Evolutionary conservation across 2,797 vertebrate genomes (phyloP), one percentile per base, ranked within the genome.

Genomic region (Ctenopoma multispine): DNA sequence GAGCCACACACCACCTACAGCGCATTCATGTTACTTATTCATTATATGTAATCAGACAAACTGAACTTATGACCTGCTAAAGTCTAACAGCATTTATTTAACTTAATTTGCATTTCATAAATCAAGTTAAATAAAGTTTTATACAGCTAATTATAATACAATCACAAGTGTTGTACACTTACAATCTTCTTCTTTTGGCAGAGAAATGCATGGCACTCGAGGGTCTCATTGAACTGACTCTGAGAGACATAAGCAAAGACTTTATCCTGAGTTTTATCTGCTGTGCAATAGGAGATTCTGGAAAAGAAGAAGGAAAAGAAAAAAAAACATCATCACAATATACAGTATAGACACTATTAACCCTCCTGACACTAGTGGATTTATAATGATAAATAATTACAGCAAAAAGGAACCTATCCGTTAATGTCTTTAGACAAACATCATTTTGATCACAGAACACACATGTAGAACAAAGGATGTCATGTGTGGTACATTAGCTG

Each of bases 251-350:
- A 97, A 3, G 97, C 97, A 14, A 98, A 98, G 55, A 98, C 96
- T 75, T 98, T 98, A 89, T 97, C 96, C 92, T 98, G 96, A 90
- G 95, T 95, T 93, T 97, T 98, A 88, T 98, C 96, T 13, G 96
- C 96, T 20, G 96, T 97, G 91, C 97, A 98, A 88, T 98, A 98
- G 2, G 97, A 98, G 77, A 98, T 98, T 92, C 97, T 98, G 92
- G 1, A 81, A 68, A 34, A 67, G 20, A 67, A 21, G 62, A 71
- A 3, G 24, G 0, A 55, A 4, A 44, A 46, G 4, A 66, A 21
- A 63, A 13, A 23, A 31, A 4, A 23, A 20, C 8, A 23, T 71
- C 18, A 65, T 24, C 54, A 0, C 2, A 14, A 7, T 66, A 6
- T 18, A 60, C 4, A 31, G 7, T 17, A 60, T 1, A 31, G 7